Evolutionary conservation across 2,888 invertebrate genomes (phyloP), one percentile per base, ranked within the genome.

Genomic region (Pterobdella sp.): DNA sequence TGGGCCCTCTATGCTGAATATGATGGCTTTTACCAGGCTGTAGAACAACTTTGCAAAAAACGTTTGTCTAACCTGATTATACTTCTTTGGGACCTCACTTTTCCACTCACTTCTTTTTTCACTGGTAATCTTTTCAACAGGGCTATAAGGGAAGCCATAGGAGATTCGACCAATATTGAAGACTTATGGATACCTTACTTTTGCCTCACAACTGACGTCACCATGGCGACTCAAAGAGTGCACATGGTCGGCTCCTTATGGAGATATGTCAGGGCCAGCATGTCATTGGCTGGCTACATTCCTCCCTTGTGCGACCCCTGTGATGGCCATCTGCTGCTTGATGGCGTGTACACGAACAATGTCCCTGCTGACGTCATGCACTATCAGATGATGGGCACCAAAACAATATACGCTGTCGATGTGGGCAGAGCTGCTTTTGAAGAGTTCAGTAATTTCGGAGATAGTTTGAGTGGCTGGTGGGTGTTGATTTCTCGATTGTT

Each of bases 381-480:
- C 32, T 36, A 37, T 32, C 71, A 71, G 56, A 71, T 71, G 71
- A 34, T 63, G 31, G 73, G 73, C 10, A 60, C 65, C 1, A 68
- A 73, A 29, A 63, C 69, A 10, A 73, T 73, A 34, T 37, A 69
- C 22, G 73, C 73, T n/a, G 73, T 73, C 63, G 73, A 73, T 64
- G 73, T 73, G 37, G 69, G 73, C 37, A 68, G 73, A 49, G 68
- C 60, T 35, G 60, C 63, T n/a, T 36, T 56, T 34, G 69, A 52
- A n/a, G 64, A 69, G 26, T 73, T 69, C 68, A 66, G 68, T 29
- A 68, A 64, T 37, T 73, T 63, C 63, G 73, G 73, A 37, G 73
- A 73, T 60, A 35, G 42, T n/a, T 60, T 73, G 63, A 73, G 73
- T 42, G 73, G 73, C 1, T 73, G 73, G 73, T 73, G 73, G 73